These are phyloP conservation scores for Acanthosoma haemorrhoidale DNA, from an alignment of 2,888 invertebrate genomes.

Conservation along the genomic window DNA sequence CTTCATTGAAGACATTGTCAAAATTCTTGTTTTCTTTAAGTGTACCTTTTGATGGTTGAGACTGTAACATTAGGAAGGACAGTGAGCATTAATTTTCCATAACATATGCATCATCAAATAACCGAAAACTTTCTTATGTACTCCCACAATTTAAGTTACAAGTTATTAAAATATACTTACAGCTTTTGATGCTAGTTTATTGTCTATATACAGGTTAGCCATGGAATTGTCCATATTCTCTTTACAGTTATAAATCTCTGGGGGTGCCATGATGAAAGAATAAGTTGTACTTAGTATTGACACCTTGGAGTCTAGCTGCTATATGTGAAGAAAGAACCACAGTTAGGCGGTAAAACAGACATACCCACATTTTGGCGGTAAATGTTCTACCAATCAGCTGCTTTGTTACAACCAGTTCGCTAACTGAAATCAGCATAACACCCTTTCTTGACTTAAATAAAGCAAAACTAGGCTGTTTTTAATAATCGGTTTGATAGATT, in stretches of 20 bases:
- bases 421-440: background rate
- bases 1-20: constrained; percentile 17
- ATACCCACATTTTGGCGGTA: background rate
- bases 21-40: constrained; percentile 28
- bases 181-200: background rate
- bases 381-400: background rate
- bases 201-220: constrained; percentile 20
- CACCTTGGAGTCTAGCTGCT: no score
- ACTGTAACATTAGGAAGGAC: background rate
- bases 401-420: background rate
- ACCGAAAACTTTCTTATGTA: background rate
- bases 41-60: background rate
- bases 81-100: no score
- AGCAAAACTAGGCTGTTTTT: no score
- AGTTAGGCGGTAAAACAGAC: constrained; percentile 2
- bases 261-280: constrained; percentile 10
- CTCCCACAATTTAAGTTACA: background rate
- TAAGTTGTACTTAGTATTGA: no score
- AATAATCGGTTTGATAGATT: no score
- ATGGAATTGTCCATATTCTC: constrained; percentile 15
- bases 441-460: no score
- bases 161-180: background rate
- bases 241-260: background rate
- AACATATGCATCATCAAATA: background rate
- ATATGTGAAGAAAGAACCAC: no score